A percentile compares a stretch with the other conserved stretches of the same genome.
phyloP scores from a whole-genome alignment of 1,140 invertebrate genomes.

The Streblospio benedicti region DNA sequence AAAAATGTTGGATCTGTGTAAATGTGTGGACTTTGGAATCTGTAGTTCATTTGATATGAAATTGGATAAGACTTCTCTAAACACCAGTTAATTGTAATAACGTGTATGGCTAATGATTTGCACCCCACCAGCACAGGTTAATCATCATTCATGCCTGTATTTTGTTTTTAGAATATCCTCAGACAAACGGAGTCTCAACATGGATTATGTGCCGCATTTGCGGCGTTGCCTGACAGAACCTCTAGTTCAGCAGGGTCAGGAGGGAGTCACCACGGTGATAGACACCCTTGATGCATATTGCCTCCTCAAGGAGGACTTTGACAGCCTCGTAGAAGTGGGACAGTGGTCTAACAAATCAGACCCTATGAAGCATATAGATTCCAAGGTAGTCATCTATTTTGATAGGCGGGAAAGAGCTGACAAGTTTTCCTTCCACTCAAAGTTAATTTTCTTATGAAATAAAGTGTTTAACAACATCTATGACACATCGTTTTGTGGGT shows the following conservation, averaged over 20 bases:
- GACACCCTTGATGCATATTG: conserved; percentile 69
- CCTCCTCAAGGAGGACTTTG: conserved; percentile 80
- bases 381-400: conserved; percentile 55
- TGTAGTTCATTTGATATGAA: too few relatives aligned
- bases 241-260: conserved; percentile 58
- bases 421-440: background rate
- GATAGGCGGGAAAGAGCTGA: background rate
- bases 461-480: background rate
- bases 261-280: conserved; percentile 62
- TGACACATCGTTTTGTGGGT: background rate
- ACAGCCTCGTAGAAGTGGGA: conserved; percentile 73
- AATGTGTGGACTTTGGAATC: too few relatives aligned
- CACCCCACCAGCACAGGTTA: background rate
- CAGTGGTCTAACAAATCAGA: conserved; percentile 73
- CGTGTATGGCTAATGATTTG: background rate
- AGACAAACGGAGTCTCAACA: conserved; percentile 36
- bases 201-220: conserved; percentile 70
- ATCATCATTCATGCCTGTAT: background rate
- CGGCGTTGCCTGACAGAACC: conserved; percentile 65
- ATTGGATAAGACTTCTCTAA: too few relatives aligned
- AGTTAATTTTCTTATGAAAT: background rate
- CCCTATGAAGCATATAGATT: conserved; percentile 59
- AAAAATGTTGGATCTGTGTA: background rate
- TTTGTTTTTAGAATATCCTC: conserved; percentile 33
- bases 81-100: background rate